phyloP scores from a whole-genome alignment of 2,113 vertebrate genomes.

The Astur gentilis region DNA sequence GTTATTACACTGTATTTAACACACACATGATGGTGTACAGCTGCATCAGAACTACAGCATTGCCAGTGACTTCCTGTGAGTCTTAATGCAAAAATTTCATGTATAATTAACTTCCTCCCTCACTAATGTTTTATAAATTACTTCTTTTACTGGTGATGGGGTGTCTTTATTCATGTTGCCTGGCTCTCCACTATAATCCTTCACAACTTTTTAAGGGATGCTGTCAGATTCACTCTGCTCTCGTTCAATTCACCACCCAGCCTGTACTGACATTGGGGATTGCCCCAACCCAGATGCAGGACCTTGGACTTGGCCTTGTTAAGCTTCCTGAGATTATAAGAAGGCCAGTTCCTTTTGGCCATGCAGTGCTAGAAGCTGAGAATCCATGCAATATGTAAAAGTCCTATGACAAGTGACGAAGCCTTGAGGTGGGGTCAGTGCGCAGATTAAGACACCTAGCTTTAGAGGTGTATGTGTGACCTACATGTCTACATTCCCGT shows the following conservation, averaged over 20 bases:
- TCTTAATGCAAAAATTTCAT: neutral
- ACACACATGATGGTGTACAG: neutral
- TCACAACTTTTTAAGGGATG: neutral
- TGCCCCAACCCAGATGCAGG: neutral
- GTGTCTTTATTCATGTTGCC: neutral
- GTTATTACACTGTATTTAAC: neutral
- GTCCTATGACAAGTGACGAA: neutral
- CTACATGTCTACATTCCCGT: neutral
- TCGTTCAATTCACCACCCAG: neutral
- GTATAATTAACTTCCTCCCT: neutral
- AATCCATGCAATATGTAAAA: neutral
- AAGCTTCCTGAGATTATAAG: neutral
- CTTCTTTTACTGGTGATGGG: neutral
- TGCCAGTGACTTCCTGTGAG: neutral
- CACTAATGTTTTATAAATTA: neutral
- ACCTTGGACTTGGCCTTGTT: neutral
- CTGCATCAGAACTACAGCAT: neutral
- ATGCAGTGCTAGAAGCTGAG: neutral
- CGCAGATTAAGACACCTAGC: neutral
- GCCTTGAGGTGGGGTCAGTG: neutral
- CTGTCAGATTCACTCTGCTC: neutral
- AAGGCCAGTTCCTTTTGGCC: neutral
- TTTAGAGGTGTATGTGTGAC: neutral
- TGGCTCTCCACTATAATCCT: neutral
- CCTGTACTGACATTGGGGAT: neutral